Evolutionary conservation across 2,888 invertebrate species (phyloP).

Genomic region (Drosophila incognita): DNA sequence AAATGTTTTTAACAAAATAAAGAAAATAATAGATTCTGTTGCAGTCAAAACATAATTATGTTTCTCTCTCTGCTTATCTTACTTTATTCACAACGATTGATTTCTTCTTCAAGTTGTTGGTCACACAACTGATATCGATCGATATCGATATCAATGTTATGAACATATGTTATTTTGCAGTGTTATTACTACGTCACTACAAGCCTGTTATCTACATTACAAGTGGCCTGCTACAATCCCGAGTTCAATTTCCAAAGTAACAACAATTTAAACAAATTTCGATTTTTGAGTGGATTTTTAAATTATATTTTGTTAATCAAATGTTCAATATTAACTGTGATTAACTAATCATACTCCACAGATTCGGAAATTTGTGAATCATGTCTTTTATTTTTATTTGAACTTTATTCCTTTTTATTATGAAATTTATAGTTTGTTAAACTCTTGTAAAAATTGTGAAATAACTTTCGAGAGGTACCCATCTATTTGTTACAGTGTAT

Average conservation of each 20-base stretch:
- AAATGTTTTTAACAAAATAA: background rate
- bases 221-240: no score
- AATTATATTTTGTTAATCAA: no score
- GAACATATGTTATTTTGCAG: background rate
- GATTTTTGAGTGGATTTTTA: background rate
- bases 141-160: background rate
- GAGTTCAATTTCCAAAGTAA: no score
- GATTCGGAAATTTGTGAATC: background rate
- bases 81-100: background rate
- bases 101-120: background rate
- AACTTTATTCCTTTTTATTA: background rate
- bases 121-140: background rate
- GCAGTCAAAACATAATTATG: background rate
- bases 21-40: no score
- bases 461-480: background rate
- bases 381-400: background rate
- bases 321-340: background rate
- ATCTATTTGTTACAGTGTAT: constrained; percentile 14
- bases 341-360: background rate
- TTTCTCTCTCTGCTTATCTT: background rate
- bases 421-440: no score
- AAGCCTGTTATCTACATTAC: background rate
- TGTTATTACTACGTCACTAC: background rate
- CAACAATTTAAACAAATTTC: background rate
- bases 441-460: background rate